Conservation (phyloP, 2,888 invertebrate species). For the Cephus pulcher region DNA sequence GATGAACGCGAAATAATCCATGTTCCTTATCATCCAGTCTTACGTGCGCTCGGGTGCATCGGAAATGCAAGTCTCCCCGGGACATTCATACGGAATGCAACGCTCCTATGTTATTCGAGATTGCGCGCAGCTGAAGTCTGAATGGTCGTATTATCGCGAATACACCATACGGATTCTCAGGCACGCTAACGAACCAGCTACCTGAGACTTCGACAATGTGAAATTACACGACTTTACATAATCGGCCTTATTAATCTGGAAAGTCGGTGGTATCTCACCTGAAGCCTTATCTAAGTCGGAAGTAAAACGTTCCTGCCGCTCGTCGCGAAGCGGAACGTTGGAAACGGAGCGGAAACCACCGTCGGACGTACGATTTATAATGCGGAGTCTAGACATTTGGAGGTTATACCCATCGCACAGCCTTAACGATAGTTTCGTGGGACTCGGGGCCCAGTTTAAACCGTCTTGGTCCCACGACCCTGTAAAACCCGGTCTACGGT, state of each 20-base stretch:
- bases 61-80: background rate
- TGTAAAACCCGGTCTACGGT: background rate
- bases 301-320: constrained; percentile 40
- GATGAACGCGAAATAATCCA: background rate
- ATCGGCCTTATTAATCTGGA: constrained; percentile 59
- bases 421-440: background rate
- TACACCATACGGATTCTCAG: background rate
- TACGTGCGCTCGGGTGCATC: background rate
- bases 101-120: background rate
- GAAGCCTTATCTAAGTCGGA: constrained; percentile 54
- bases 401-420: too few relatives aligned
- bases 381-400: too few relatives aligned
- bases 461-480: background rate
- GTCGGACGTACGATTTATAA: background rate
- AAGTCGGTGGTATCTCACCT: constrained; percentile 44
- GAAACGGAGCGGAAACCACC: constrained; percentile 22
- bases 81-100: background rate
- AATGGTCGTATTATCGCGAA: background rate
- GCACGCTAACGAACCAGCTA: constrained; percentile 3
- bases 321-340: constrained; percentile 24
- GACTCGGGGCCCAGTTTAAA: background rate
- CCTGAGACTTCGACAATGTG: constrained; percentile 32
- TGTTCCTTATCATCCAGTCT: background rate
- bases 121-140: background rate
- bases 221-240: constrained; percentile 55